Conservation (phyloP, 1,140 invertebrate species). For the Pogonomyrmex californicus region DNA sequence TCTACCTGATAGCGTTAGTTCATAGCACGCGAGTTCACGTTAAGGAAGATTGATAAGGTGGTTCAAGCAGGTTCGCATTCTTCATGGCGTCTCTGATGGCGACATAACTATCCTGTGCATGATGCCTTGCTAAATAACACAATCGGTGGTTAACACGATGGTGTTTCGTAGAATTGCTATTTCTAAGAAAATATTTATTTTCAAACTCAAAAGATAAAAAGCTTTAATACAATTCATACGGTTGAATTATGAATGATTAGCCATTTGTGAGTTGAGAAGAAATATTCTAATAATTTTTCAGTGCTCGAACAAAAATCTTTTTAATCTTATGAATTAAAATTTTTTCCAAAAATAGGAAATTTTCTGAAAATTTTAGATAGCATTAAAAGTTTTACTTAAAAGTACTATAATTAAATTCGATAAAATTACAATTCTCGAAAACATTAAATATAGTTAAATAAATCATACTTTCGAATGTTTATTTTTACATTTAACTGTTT, state of each 20-base stretch:
- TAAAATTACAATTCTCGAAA: background rate
- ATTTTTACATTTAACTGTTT: background rate
- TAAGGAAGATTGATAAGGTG: conserved; percentile 73
- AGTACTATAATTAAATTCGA: background rate
- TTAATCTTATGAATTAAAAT: background rate
- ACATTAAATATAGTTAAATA: background rate
- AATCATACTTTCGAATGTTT: background rate
- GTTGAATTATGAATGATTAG: background rate
- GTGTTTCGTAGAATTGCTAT: background rate
- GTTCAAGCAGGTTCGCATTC: conserved; percentile 36
- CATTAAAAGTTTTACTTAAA: background rate
- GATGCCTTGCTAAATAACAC: conserved; percentile 31
- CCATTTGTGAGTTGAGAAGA: background rate
- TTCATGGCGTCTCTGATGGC: conserved; percentile 32
- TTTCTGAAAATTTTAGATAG: background rate
- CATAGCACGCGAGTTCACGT: conserved; percentile 72
- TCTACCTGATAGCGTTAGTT: conserved; percentile 77
- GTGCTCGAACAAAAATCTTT: background rate
- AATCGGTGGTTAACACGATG: background rate
- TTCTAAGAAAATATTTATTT: conserved; percentile 3
- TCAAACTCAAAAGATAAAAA: background rate
- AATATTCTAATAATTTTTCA: background rate
- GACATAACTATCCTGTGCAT: conserved; percentile 37
- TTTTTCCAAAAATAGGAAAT: background rate
- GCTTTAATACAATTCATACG: background rate